A percentile compares a stretch with the other conserved stretches of the same genome.
Evolutionary conservation across 1,140 invertebrate genomes (phyloP).

Genomic region (Orius insidiosus): DNA sequence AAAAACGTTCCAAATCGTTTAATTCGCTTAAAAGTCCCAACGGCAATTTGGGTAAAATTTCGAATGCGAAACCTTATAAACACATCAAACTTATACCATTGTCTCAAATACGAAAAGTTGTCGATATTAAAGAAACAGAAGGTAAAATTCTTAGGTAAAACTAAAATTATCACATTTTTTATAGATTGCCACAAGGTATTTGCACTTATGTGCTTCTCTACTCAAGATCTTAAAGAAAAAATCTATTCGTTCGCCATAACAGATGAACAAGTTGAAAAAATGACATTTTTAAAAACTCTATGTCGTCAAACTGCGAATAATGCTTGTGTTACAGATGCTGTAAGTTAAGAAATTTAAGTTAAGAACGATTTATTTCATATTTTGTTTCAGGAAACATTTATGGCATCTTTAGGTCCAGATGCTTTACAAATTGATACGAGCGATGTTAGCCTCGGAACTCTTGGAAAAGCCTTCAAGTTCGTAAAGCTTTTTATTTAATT

Average conservation of each 20-base stretch:
- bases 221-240: slow-evolving; percentile 71
- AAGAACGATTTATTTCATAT: background rate
- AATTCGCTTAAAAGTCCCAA: slow-evolving; percentile 52
- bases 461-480: slow-evolving; percentile 66
- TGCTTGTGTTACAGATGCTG: slow-evolving; percentile 63
- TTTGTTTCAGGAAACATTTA: slow-evolving; percentile 51
- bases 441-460: slow-evolving; percentile 61
- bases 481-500: slow-evolving; percentile 17
- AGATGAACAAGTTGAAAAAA: slow-evolving; percentile 63
- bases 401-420: slow-evolving; percentile 52
- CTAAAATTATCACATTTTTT: too few species aligned
- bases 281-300: slow-evolving; percentile 56
- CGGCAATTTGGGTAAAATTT: slow-evolving; percentile 34
- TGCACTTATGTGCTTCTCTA: slow-evolving; percentile 64
- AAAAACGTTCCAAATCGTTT: slow-evolving; percentile 62
- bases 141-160: slow-evolving; percentile 18
- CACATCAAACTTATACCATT: slow-evolving; percentile 78
- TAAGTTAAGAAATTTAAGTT: slow-evolving; percentile 28
- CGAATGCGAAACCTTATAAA: slow-evolving; percentile 66
- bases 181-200: slow-evolving; percentile 74
- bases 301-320: slow-evolving; percentile 79
- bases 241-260: slow-evolving; percentile 71
- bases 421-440: slow-evolving; percentile 70
- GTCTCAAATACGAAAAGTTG: slow-evolving; percentile 72
- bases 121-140: slow-evolving; percentile 74